phyloP scores from a whole-genome alignment of 2,797 vertebrate genomes.

The Darevskia mixta region DNA sequence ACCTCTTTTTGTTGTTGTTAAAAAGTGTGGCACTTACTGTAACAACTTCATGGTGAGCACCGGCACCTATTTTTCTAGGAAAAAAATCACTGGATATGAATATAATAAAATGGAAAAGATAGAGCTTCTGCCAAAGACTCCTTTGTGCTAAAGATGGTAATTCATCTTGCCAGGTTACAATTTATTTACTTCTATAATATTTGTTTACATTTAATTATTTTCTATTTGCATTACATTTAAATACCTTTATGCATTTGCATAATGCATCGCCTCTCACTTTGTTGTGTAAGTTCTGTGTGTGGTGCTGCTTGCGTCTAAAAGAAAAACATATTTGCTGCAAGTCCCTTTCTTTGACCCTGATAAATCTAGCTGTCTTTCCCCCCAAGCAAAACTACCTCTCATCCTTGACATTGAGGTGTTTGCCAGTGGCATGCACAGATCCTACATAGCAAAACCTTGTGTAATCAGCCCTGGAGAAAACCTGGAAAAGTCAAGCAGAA shows the following conservation, averaged over 20 bases:
- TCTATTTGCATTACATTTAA: not conserved
- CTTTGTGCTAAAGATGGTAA: not conserved
- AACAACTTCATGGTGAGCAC: too few relatives aligned
- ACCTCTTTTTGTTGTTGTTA: too few relatives aligned
- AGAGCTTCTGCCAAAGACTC: not conserved
- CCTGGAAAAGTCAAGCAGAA: not conserved
- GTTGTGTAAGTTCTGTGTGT: not conserved
- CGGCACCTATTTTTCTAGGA: too few relatives aligned
- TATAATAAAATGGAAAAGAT: not conserved
- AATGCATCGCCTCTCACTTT: rapidly evolving
- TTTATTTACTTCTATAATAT: constrained; percentile 3
- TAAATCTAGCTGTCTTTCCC: not conserved
- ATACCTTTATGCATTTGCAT: not conserved
- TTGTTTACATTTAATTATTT: not conserved
- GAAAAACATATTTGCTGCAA: not conserved
- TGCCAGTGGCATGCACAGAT: not conserved
- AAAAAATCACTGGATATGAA: too few relatives aligned
- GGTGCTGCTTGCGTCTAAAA: not conserved
- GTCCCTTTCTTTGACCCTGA: not conserved
- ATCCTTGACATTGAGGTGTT: not conserved
- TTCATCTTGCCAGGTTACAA: not conserved
- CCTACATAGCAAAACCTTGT: not conserved
- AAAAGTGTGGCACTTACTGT: too few relatives aligned
- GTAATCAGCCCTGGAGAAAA: not conserved
- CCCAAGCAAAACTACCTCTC: not conserved